phyloP scores from a whole-genome alignment of 2,888 invertebrate species.

The Tigriopus californicus region DNA sequence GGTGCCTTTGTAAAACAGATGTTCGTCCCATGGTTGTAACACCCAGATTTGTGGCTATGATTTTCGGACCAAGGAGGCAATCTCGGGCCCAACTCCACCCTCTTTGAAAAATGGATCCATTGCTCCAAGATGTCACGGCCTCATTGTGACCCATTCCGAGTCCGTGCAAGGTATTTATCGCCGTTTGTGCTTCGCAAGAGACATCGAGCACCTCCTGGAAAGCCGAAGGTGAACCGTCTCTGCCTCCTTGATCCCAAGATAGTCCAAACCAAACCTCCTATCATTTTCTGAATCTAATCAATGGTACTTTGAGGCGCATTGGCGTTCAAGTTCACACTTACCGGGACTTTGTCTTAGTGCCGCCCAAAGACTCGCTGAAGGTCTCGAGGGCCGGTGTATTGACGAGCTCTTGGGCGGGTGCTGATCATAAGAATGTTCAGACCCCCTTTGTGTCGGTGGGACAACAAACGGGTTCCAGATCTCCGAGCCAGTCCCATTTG shows the following conservation, averaged over 20 bases:
- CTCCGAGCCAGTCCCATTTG: constrained; percentile 33
- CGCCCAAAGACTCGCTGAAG: constrained; percentile 24
- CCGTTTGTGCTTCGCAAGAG: constrained; percentile 92
- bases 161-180: constrained; percentile 89
- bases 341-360: constrained; percentile 53
- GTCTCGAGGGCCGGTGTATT: constrained; percentile 19
- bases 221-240: constrained; percentile 62
- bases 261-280: constrained; percentile 90
- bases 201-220: constrained; percentile 70
- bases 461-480: constrained; percentile 59
- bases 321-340: constrained; percentile 75
- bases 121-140: not conserved
- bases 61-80: not conserved
- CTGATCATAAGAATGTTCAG: constrained; percentile 29
- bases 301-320: constrained; percentile 88
- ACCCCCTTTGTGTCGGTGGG: constrained; percentile 65
- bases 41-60: constrained; percentile 32
- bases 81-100: not conserved
- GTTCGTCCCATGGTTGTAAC: constrained; percentile 69
- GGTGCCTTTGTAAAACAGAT: constrained; percentile 71
- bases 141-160: constrained; percentile 32
- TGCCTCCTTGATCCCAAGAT: constrained; percentile 61
- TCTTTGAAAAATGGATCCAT: not conserved
- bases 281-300: constrained; percentile 90
- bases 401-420: constrained; percentile 26